Evolutionary conservation across 2,888 invertebrate genomes (phyloP), one percentile per base, ranked within the genome.

Genomic region (Horisme vitalbata): DNA sequence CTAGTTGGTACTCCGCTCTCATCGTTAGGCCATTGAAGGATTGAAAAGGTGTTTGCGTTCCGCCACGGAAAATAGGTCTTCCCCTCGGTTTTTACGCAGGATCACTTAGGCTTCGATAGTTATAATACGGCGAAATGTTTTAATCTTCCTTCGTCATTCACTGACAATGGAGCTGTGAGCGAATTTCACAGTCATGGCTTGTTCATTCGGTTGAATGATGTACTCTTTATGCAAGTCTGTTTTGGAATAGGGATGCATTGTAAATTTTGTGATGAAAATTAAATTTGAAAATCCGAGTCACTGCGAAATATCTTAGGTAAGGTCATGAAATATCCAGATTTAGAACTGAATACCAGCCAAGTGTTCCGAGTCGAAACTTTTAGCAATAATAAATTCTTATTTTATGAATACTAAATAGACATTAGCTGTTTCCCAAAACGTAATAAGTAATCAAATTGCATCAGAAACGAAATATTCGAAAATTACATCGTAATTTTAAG

Each of bases 31-130:
- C 68, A 83, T 88, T 88, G 83, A 87, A 79, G 79, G 78, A 77
- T 83, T 90, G 83, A 90, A 90, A 81, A 90, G 90, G 89, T 90
- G 90, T 90, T 90, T 90, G 79, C 90, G 89, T 75, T 77, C 71
- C 65, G 70, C 74, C 73, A 74, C 75, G 72, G 78, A 85, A 87
- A 88, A 87, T 84, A 83, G 83, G 81, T 79, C 76, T 54, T 76
- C 87, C 88, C 89, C 85, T 84, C 77, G 70, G 69, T 82, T 82
- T 83, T 79, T 75, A 71, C 74, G 72, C 71, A 71, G 63, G 74
- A 86, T 84, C 89, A 88, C 89, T 89, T 88, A 88, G 84, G 73
- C 84, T 79, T 83, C 81, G 88, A 89, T 89, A 89, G 89, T 89
- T 87, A 85, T 86, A 85, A 82, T 80, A 67, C 71, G 66, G 57